Base-by-base conservation (phyloP, 1,140 invertebrate species). In the Ceratosolen solmsi region DNA sequence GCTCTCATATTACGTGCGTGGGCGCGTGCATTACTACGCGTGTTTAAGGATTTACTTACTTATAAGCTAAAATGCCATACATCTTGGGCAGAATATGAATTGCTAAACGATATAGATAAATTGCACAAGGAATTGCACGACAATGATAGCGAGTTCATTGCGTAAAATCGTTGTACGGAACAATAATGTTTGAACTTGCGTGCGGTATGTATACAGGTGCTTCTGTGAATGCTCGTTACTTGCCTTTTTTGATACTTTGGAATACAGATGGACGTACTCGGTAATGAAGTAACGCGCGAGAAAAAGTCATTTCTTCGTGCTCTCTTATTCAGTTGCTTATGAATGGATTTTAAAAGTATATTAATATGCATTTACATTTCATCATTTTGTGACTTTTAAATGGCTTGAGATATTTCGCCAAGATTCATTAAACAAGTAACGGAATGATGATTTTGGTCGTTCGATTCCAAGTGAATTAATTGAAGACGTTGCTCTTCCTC, bases 171-270 rank as follows among this genome's bases (percentile, higher is more conserved):
- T 70, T 81, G 56, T 63, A 56, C 49, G 5, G 27, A 58, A 38
- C 8, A 36, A 7, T 58, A 49, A n/a, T 20, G n/a, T 75, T 68
- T 54, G 3, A 73, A 30, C 5, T 36, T 65, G 58, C 58, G 79
- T 80, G 79, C 71, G 63, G 58, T 80, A 80, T 80, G 70, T 73
- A 74, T 80, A 80, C 71, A 80, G 30, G 79, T 80, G 58, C 71
- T 74, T 80, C 20, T 72, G 58, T 25, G 13, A 22, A 71, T 71
- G 27, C 1, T 58, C 33, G 3, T 30, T 77, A 22, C 38, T 65
- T n/a, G 25, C 22, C n/a, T 80, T 41, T 74, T 58, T 3, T 73
- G 8, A 51, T 68, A 68, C n/a, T 25, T 65, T 74, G 33, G 17
- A 80, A 80, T 73, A 41, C 27, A 73, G 46, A 27, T n/a, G 13